These are phyloP conservation scores for Caenorhabditis inopinata DNA, from an alignment of 1,140 invertebrate species.

Conservation along the genomic window DNA sequence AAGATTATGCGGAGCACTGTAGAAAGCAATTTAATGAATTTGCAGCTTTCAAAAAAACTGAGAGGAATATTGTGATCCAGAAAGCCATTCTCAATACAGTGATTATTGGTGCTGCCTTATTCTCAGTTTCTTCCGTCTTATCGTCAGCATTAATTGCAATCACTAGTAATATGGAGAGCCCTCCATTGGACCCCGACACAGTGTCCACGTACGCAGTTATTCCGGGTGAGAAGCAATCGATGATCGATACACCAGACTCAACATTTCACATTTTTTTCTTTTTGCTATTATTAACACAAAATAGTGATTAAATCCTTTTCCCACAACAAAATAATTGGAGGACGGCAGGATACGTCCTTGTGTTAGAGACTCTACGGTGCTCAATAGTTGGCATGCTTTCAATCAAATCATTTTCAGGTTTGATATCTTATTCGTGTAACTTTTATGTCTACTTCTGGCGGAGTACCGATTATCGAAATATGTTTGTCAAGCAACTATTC, in stretches of 20 bases:
- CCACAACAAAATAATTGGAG: no score
- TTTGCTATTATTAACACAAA: no score
- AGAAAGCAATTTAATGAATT: no score
- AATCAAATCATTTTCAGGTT: no score
- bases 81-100: slow-evolving; percentile 5
- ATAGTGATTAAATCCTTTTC: no score
- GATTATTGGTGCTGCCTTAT: neutral
- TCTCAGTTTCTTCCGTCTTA: neutral
- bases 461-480: slow-evolving; percentile 6
- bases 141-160: neutral
- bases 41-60: neutral
- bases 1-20: no score
- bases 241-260: no score
- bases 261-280: no score
- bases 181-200: neutral
- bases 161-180: neutral
- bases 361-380: no score
- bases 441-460: slow-evolving; percentile 33
- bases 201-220: neutral
- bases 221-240: neutral
- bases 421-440: slow-evolving; percentile 15
- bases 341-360: no score
- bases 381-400: no score
- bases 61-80: slow-evolving; percentile 1
- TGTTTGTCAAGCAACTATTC: neutral